Evolutionary conservation across 2,797 vertebrate species (phyloP), one percentile per base, ranked within the genome.

Genomic region (Buceros bicornis): DNA sequence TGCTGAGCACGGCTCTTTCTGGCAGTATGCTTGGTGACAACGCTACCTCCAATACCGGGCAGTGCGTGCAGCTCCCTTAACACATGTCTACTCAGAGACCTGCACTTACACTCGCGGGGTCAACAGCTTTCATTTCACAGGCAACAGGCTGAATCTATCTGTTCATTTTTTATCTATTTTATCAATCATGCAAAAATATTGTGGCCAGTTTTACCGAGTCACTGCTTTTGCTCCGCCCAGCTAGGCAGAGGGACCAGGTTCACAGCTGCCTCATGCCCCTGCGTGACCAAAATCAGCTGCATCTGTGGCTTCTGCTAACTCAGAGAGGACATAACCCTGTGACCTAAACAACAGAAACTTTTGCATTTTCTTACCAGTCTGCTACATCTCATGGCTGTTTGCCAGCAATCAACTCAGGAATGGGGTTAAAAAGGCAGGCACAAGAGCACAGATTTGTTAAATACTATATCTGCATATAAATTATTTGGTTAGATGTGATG

Each of bases 41-140:
- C 0, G 0, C 25, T 31, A 4, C 26, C 15, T 17, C 26, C 47
- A 84, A 2, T 65, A 31, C 35, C 16, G 64, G 35, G 11, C 48
- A 69, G 3, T 5, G 16, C 50, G 77, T 79, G 51, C 31, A 56
- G 19, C 31, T 40, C 26, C 21, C 45, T 54, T 12, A 62, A 43
- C 42, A 43, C 16, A 31, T 28, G 14, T 18, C 48, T 90, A 2
- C 64, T 89, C 47, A 24, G 1, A 70, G 43, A 57, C 31, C 48
- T 57, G 12, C 31, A 31, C 22, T 21, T 53, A 43, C 12, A 7
- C 48, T 71, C 1, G 0, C 6, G 40, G 47, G 35, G 33, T 11
- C 0, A 2, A 16, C 19, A 58, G 29, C 19, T 92, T 89, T 33
- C 13, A 13, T 89, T 72, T 84, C 40, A 16, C 25, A 57, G 47